Percentiles rank a stretch among this genome's conserved stretches.
Conservation (phyloP, 2,113 vertebrate genomes). For the Hirundichthys speculiger region DNA sequence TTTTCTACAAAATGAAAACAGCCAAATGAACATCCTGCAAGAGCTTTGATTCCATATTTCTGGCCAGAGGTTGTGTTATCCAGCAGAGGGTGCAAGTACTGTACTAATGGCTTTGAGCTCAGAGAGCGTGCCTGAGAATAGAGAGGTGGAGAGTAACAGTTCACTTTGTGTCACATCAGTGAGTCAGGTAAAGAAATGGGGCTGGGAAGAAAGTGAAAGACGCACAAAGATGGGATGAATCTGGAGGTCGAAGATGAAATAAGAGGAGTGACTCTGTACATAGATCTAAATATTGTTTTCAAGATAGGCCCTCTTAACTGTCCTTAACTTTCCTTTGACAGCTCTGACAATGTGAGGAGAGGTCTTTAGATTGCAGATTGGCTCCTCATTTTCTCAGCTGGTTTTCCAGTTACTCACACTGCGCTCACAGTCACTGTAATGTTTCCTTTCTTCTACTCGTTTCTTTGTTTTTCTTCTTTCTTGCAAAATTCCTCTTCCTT, state of each 20-base stretch:
- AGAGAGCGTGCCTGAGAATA: not conserved
- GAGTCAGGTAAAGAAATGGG: conserved; percentile 21
- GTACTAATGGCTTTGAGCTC: conserved; percentile 5
- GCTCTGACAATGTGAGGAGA: conserved; percentile 53
- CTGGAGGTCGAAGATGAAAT: conserved; percentile 1
- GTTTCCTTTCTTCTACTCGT: not conserved
- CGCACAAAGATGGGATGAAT: conserved; percentile 29
- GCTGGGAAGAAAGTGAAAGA: conserved; percentile 35
- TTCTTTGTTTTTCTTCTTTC: not conserved
- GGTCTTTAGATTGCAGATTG: conserved; percentile 38
- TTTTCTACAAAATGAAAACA: not conserved
- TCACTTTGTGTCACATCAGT: conserved; percentile 44
- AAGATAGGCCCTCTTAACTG: not conserved
- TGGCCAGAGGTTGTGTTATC: conserved; percentile 16
- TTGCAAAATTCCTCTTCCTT: not conserved
- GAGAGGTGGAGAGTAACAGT: conserved; percentile 2
- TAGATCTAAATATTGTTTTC: not conserved
- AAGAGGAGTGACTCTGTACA: too few species aligned
- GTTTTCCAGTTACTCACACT: conserved; percentile 13
- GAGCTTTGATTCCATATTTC: not conserved
- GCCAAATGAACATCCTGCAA: not conserved
- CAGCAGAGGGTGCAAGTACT: conserved; percentile 72
- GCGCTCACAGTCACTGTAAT: not conserved
- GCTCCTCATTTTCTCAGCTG: conserved; percentile 9
- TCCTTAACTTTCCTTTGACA: conserved; percentile 37